Base-by-base conservation (phyloP, 2,113 vertebrate genomes). In the Petrocephalus zakoni region DNA sequence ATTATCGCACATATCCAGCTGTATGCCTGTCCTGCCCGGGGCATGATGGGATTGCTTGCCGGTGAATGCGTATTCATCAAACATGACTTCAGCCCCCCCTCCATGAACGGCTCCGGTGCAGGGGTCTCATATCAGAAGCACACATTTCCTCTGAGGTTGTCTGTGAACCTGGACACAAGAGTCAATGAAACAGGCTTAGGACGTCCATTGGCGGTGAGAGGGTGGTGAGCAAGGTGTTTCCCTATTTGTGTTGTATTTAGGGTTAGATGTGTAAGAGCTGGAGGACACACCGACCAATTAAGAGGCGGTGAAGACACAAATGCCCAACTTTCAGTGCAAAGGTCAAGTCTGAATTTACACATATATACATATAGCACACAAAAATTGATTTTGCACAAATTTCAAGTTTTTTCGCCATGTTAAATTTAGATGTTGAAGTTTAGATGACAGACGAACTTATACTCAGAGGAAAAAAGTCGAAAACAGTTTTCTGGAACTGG, bases 51-150 rank as follows among this genome's bases (percentile, higher is more conserved):
- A 78, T 78, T 42, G 72, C 72, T 37, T 78, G 72, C 82, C 22
- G 82, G 49, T n/a, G 82, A 85, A 52, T 85, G 82, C 46, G 52
- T 85, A 52, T 85, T 85, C 82, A 85, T 49, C 82, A 85, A 52
- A n/a, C 46, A 13, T 85, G 82, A 25, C 52, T 85, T 52, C 82
- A 85, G 82, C 47, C 82, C 82, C 52, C 46, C 46, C 46, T 11
- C 49, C n/a, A 52, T 8, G 61, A 64, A 25, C 2, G 5, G 72
- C 34, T 42, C 29, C 15, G 4, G 34, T 42, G 17, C 2, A 0
- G 34, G 15, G n/a, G 9, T 52, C 49, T 51, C 82, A 85, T 25
- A 51, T 52, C 46, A 49, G n/a, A 52, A 52, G 46, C 22, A 52
- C 13, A 3, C 49, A 52, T n/a, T 25, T 84, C 21, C 82, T 84